These are phyloP conservation scores for Yasuhikotakia modesta DNA, from an alignment of 2,797 vertebrate species.

Conservation along the genomic window DNA sequence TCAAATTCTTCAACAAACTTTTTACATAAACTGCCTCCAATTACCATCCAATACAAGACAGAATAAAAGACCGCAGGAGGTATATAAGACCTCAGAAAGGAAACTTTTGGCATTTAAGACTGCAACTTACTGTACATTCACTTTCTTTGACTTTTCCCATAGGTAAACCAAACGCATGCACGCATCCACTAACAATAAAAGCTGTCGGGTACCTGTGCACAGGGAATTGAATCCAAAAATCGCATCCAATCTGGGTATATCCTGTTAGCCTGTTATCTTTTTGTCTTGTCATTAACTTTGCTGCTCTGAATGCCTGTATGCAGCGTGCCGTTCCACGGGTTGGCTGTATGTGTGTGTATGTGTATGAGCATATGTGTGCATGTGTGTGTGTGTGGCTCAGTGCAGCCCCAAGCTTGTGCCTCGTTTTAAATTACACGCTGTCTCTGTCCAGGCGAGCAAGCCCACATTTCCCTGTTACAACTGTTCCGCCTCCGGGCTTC, in stretches of 20 bases:
- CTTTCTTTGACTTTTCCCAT: slow-evolving; percentile 13
- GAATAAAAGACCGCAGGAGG: neutral
- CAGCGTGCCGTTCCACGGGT: slow-evolving; percentile 22
- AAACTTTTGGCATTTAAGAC: neutral
- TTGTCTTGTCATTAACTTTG: slow-evolving; percentile 44
- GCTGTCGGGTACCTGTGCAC: slow-evolving; percentile 48
- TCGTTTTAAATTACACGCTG: slow-evolving; percentile 64
- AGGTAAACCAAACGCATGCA: slow-evolving; percentile 18
- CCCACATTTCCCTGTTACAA: slow-evolving; percentile 43
- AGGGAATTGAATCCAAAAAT: slow-evolving; percentile 39
- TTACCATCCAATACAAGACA: neutral
- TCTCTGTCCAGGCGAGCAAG: slow-evolving; percentile 47
- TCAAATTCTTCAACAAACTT: slow-evolving; percentile 25
- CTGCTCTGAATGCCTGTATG: slow-evolving; percentile 34
- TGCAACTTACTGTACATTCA: slow-evolving; percentile 20
- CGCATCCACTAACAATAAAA: neutral
- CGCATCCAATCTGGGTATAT: slow-evolving; percentile 47
- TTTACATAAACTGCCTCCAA: neutral
- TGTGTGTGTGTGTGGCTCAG: slow-evolving; percentile 50
- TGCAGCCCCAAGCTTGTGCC: slow-evolving; percentile 52
- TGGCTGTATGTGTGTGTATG: slow-evolving; percentile 35
- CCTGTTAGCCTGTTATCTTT: slow-evolving; percentile 22
- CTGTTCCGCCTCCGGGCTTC: slow-evolving; percentile 50
- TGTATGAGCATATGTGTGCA: slow-evolving; percentile 41
- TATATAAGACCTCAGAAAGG: neutral